Base-by-base conservation (phyloP, 2,888 invertebrate species). In the Chalcis sispes region DNA sequence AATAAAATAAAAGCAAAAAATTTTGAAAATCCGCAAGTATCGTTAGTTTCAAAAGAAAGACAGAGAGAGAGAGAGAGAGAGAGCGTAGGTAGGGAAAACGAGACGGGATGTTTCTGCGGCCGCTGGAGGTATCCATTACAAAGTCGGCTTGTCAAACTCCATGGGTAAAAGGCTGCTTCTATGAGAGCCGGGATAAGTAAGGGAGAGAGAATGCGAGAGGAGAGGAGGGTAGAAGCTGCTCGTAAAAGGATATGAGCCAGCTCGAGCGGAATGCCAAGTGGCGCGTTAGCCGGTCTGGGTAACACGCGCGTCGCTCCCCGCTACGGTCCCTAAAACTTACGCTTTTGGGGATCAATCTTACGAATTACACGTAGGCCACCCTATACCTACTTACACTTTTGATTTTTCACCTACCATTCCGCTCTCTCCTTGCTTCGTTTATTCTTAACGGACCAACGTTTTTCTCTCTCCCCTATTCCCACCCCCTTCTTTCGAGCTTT, bases 201-300 rank as follows among this genome's bases (percentile, higher is more conserved):
- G n/a, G n/a, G n/a, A 66, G 69, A 58, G 27, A 25, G 46, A 48
- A n/a, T 4, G 40, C 15, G 20, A 13, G 48, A 29, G 27, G n/a
- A n/a, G n/a, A n/a, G n/a, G n/a, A n/a, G n/a, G n/a, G 10, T 54
- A 8, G 20, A 13, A 25, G 54, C 54, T 50, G 29, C 54, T 83
- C 83, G 81, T 84, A 84, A 84, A 83, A 83, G 80, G 81, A 84
- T 83, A 84, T 78, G 82, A 84, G 79, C 73, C 75, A 74, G 69
- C 79, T 66, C 75, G 80, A 77, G 79, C 77, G 78, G 84, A 84
- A 84, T 84, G 81, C 80, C 81, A 82, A 84, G 79, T 81, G 80
- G 77, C 77, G 25, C 42, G 61, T 59, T 58, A 40, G 40, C 29
- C 32, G n/a, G 23, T n/a, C n/a, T n/a, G n/a, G n/a, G n/a, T n/a